phyloP scores from a whole-genome alignment of 2,888 invertebrate species.

The Thelaira solivaga region DNA sequence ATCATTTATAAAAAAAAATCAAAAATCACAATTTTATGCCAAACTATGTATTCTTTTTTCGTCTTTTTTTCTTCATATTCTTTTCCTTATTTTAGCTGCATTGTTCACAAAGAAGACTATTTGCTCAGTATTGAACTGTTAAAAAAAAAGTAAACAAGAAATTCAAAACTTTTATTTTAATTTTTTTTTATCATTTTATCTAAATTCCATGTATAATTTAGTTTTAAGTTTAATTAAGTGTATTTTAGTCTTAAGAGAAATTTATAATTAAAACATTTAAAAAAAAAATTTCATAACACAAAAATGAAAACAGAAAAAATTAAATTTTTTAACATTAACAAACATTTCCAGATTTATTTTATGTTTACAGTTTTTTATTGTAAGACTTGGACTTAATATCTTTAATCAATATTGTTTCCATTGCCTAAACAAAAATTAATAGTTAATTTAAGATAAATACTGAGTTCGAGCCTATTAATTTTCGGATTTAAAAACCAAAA shows the following conservation, averaged over 20 bases:
- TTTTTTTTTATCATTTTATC: slow-evolving; percentile 19
- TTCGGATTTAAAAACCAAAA: no score
- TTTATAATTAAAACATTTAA: not conserved
- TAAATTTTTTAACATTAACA: no score
- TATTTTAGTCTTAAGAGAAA: not conserved
- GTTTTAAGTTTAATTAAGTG: not conserved
- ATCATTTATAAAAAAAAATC: not conserved
- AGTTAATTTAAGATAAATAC: no score
- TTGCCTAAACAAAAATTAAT: no score
- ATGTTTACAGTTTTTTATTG: no score
- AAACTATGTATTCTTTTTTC: slow-evolving; percentile 34
- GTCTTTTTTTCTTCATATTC: slow-evolving; percentile 33
- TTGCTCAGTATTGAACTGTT: slow-evolving; percentile 72
- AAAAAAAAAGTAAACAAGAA: slow-evolving; percentile 39
- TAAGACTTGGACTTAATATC: no score
- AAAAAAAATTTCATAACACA: not conserved
- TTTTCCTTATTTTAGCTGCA: slow-evolving; percentile 70
- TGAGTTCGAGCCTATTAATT: no score
- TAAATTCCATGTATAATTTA: slow-evolving; percentile 1
- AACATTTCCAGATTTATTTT: no score
- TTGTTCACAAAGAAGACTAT: slow-evolving; percentile 72
- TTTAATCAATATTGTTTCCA: no score
- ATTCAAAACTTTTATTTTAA: not conserved
- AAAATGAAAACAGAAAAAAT: not conserved
- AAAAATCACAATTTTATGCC: slow-evolving; percentile 30